These are phyloP conservation scores for Falco punctatus DNA, from an alignment of 2,113 vertebrate genomes.

Conservation along the genomic window DNA sequence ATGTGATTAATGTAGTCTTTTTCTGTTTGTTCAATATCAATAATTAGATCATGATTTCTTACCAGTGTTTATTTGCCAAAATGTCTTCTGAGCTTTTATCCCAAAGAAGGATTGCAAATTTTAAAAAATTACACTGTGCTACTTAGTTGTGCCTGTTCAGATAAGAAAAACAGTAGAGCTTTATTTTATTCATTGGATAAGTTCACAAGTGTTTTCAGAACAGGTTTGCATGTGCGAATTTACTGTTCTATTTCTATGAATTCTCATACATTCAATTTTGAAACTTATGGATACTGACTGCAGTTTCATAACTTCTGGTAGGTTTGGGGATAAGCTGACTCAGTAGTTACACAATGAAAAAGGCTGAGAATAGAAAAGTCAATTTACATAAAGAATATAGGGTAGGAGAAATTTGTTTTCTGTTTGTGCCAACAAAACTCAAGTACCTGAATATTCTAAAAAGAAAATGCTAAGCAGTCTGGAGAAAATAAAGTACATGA, in stretches of 20 bases:
- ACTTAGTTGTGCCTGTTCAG: neutral
- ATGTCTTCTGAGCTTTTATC: neutral
- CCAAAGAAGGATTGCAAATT: neutral
- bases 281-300: neutral
- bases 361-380: too few species aligned
- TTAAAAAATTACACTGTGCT: neutral
- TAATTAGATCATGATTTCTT: conserved; percentile 15
- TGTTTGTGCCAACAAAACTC: neutral
- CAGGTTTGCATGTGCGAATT: neutral
- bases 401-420: neutral
- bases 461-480: neutral
- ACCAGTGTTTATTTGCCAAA: conserved; percentile 29
- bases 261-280: neutral
- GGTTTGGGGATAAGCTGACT: too few species aligned
- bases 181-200: neutral
- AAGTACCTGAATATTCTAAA: neutral
- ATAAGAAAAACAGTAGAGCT: neutral
- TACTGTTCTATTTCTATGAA: neutral
- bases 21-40: neutral
- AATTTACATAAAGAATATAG: too few species aligned
- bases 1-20: neutral
- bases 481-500: neutral
- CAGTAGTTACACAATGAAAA: too few species aligned
- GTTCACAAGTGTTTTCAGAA: neutral
- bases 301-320: too few species aligned